Base-by-base conservation (phyloP, 2,888 invertebrate genomes). In the Pogonocherus hispidulus region DNA sequence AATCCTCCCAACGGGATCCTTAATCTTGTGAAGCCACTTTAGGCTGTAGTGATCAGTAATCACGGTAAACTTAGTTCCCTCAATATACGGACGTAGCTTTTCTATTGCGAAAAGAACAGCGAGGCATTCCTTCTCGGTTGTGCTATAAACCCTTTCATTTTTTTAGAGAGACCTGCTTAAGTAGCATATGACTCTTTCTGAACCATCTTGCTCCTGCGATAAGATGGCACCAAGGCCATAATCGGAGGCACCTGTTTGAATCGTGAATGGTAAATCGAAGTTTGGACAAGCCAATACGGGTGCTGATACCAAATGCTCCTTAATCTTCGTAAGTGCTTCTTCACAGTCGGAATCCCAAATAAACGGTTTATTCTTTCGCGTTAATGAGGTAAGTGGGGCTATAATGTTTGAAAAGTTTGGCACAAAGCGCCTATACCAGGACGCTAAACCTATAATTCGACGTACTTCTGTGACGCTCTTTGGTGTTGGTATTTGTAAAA, bases 371-470 rank as follows among this genome's bases (percentile, higher is more conserved):
- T 66, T 65, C 18, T 76, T 75, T 41, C 60, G 54, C n/a, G 57
- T 27, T 4, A 67, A 47, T 14, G 63, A 20, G 6, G 41, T 63
- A 0, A 73, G 9, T 4, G 69, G 67, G 0, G 70, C 70, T 8
- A 54, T 23, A 11, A 65, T 44, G 32, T 49, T 47, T 1, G 69
- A 59, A 55, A 76, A 76, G 14, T 72, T 23, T 9, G 56, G 35
- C 0, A 78, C 44, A 22, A 77, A 75, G 16, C 70, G 57, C 1
- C 74, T 47, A 27, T 75, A 77, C 70, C 74, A 77, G 0, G 73
- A 71, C 2, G 63, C 55, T 14, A 64, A 47, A 3, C 76, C 74
- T 0, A 75, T 32, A 52, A 77, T n/a, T 27, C 69, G 49, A 22
- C 70, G 56, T 4, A 76, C 59, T 22, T 75, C 72, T 6, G 32